phyloP scores from a whole-genome alignment of 2,888 invertebrate genomes.

The Temnothorax unifasciatus region DNA sequence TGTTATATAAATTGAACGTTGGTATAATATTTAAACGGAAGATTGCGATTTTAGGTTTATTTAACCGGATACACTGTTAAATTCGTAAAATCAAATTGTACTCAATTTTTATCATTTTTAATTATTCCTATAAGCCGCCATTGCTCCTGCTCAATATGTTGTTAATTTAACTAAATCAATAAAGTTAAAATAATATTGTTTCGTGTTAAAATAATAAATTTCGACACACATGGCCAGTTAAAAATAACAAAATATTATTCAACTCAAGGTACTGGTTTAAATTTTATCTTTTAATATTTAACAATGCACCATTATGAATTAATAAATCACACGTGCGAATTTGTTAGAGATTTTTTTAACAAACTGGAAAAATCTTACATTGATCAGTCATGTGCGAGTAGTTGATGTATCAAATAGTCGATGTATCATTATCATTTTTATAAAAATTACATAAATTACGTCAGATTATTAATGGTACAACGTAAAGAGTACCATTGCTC shows the following conservation, averaged over 20 bases:
- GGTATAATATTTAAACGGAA: background rate
- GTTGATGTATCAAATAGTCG: background rate
- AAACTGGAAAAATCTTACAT: background rate
- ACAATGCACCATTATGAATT: background rate
- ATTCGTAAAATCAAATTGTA: no score
- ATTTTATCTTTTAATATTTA: no score
- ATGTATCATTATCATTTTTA: conserved; percentile 8
- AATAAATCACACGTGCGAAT: background rate
- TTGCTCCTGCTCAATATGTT: no score
- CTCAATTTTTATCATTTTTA: no score
- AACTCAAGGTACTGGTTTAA: no score
- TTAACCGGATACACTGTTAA: background rate
- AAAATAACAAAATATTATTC: no score
- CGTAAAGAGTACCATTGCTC: background rate
- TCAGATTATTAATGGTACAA: conserved; percentile 9
- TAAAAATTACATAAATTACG: background rate
- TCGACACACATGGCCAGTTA: no score
- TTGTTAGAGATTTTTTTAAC: background rate
- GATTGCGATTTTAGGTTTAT: background rate
- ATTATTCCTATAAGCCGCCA: no score
- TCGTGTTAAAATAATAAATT: no score
- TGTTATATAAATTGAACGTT: background rate
- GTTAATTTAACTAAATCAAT: no score
- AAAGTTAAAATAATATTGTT: no score
- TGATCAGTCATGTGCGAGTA: background rate